Evolutionary conservation across 2,888 invertebrate genomes (phyloP).

Genomic region (Schizotus pectinicornis): DNA sequence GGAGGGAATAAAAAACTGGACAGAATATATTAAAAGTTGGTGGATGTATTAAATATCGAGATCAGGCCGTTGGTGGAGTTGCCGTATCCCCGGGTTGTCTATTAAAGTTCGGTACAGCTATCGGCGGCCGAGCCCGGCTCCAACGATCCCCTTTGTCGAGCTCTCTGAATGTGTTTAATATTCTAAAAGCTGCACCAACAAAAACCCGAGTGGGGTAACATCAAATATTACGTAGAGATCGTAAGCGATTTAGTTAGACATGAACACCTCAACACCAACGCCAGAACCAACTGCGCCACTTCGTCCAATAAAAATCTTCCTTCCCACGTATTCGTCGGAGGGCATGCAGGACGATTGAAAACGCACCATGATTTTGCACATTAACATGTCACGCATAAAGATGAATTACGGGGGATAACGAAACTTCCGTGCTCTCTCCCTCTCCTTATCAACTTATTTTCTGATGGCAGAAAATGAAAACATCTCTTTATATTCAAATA

Average conservation of each 20-base stretch:
- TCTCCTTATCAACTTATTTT: constrained; percentile 20
- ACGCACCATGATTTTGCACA: neutral
- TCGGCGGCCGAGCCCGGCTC: constrained; percentile 11
- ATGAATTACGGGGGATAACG: constrained; percentile 12
- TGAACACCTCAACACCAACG: too few species aligned
- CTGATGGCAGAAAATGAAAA: constrained; percentile 34
- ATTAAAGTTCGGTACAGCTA: constrained; percentile 22
- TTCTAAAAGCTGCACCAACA: constrained; percentile 24
- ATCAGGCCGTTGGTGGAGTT: constrained; percentile 14
- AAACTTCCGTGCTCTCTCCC: constrained; percentile 16
- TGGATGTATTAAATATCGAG: constrained; percentile 17
- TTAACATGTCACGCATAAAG: constrained; percentile 19
- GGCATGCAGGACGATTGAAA: constrained; percentile 7
- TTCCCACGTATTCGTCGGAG: neutral
- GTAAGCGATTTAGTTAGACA: constrained; percentile 4
- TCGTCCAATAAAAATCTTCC: neutral
- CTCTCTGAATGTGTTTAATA: constrained; percentile 24
- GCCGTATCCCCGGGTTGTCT: constrained; percentile 10
- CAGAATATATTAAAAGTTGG: constrained; percentile 19
- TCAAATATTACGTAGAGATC: constrained; percentile 19
- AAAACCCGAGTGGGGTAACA: constrained; percentile 21
- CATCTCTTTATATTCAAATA: constrained; percentile 48
- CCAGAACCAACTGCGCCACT: too few species aligned
- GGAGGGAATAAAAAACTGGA: constrained; percentile 1
- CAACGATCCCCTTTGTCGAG: constrained; percentile 21